These are phyloP conservation scores for Ischnura elegans DNA, from an alignment of 2,888 invertebrate species.

Conservation along the genomic window DNA sequence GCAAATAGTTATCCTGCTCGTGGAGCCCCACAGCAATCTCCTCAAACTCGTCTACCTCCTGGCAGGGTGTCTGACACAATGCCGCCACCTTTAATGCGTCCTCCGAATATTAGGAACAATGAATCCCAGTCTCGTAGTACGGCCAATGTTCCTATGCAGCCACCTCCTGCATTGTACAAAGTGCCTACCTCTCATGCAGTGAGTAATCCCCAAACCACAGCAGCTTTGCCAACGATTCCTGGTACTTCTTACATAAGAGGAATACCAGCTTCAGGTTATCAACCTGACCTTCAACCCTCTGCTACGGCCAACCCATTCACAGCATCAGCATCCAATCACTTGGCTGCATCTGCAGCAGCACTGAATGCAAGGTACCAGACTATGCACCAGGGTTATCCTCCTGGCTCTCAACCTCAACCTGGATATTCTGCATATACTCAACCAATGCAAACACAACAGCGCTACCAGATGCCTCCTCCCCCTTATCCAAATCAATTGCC, in stretches of 20 bases:
- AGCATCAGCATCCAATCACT: neutral
- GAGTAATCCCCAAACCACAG: neutral
- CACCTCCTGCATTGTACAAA: conserved; percentile 53
- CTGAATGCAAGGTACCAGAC: conserved; percentile 48
- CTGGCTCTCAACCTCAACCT: neutral
- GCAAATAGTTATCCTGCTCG: neutral
- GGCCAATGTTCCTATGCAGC: conserved; percentile 34
- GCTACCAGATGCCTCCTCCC: conserved; percentile 44
- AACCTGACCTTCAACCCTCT: neutral
- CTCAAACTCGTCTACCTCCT: conserved; percentile 9
- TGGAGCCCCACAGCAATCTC: conserved; percentile 22
- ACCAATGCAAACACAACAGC: conserved; percentile 26
- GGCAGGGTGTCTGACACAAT: conserved; percentile 17
- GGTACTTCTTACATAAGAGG: conserved; percentile 6
- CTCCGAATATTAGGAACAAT: conserved; percentile 36
- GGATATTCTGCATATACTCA: conserved; percentile 1
- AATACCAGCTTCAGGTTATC: conserved; percentile 51
- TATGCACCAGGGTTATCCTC: conserved; percentile 51
- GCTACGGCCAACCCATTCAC: neutral
- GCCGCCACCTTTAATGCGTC: conserved; percentile 47
- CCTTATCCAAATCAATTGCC: conserved; percentile 24
- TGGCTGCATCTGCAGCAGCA: conserved; percentile 36
- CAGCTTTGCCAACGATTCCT: neutral
- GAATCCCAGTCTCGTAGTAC: conserved; percentile 26
- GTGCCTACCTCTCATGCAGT: conserved; percentile 47